These are phyloP conservation scores for Drosophila birchii DNA, from an alignment of 2,888 invertebrate genomes.

Conservation along the genomic window DNA sequence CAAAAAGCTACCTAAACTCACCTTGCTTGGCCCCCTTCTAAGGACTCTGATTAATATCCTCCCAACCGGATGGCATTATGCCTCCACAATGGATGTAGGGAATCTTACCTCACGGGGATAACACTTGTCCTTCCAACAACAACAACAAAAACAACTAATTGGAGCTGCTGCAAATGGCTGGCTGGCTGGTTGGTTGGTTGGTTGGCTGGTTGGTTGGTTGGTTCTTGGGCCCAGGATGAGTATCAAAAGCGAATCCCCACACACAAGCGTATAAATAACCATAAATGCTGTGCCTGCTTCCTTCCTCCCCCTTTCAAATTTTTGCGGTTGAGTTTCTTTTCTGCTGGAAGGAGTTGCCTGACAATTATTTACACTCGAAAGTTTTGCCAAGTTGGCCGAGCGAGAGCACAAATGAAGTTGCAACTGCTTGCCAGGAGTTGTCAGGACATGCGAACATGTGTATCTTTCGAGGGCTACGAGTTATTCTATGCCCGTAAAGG, in stretches of 20 bases:
- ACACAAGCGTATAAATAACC: slow-evolving; percentile 67
- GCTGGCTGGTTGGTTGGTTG: not conserved
- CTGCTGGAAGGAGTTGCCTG: slow-evolving; percentile 48
- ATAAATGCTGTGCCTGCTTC: slow-evolving; percentile 54
- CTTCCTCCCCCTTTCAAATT: slow-evolving; percentile 33
- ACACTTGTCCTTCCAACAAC: slow-evolving; percentile 16
- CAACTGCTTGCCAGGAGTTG: slow-evolving; percentile 41
- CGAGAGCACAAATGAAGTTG: slow-evolving; percentile 66
- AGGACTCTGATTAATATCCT: slow-evolving; percentile 1
- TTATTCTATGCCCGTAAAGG: slow-evolving; percentile 36
- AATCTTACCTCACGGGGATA: not conserved
- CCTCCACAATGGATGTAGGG: not conserved
- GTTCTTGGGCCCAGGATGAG: not conserved
- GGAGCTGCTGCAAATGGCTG: slow-evolving; percentile 34
- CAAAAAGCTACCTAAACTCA: not conserved
- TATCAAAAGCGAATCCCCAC: slow-evolving; percentile 18
- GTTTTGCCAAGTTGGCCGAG: slow-evolving; percentile 56
- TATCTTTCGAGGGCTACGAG: slow-evolving; percentile 45
- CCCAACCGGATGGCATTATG: not conserved
- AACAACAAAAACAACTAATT: slow-evolving; percentile 34
- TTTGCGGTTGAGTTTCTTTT: slow-evolving; percentile 68
- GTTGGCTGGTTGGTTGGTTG: not conserved
- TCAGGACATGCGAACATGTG: slow-evolving; percentile 56
- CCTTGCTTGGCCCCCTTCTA: not conserved
- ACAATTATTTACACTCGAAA: slow-evolving; percentile 79